Percentiles rank a stretch among this genome's conserved stretches.
Evolutionary conservation across 35 echinoderm and acorn worm species (phyloP).

Genomic region (Ptychodera flava): DNA sequence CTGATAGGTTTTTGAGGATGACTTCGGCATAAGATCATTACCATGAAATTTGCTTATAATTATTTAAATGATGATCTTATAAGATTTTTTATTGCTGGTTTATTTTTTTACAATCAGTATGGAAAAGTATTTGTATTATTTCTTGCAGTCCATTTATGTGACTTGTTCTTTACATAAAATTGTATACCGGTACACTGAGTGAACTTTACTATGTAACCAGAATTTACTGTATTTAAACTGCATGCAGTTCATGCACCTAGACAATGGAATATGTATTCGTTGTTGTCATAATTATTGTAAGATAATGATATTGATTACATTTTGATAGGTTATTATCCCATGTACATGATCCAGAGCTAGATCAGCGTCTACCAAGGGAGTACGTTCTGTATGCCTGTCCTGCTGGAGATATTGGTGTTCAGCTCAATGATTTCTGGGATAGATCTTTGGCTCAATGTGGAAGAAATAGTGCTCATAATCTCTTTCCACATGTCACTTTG

Average conservation of each 20-base stretch:
- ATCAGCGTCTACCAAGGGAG: constrained; percentile 65
- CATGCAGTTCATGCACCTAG: constrained; percentile 7
- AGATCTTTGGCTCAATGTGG: constrained; percentile 70
- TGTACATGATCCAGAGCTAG: constrained; percentile 68
- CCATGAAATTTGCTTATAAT: too few relatives aligned
- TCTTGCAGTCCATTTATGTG: background rate
- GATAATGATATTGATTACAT: background rate
- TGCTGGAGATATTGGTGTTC: constrained; percentile 67
- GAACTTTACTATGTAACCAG: background rate
- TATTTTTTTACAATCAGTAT: too few relatives aligned
- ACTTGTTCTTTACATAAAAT: background rate
- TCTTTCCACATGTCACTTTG: constrained; percentile 88
- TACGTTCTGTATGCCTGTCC: constrained; percentile 93
- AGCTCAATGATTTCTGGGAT: constrained; percentile 87
- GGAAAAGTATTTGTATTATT: too few relatives aligned
- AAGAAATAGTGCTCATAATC: constrained; percentile 79
- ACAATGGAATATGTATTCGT: background rate
- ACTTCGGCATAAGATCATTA: too few relatives aligned
- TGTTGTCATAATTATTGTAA: background rate
- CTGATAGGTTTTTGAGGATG: too few relatives aligned
- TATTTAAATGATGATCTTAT: too few relatives aligned
- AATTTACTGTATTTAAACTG: constrained; percentile 17
- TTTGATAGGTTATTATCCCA: constrained; percentile 67
- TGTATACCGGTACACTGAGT: too few relatives aligned
- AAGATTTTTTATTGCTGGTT: too few relatives aligned